Evolutionary conservation across 2,888 invertebrate species (phyloP), one percentile per base, ranked within the genome.

Genomic region (Ischnus inquisitorius): DNA sequence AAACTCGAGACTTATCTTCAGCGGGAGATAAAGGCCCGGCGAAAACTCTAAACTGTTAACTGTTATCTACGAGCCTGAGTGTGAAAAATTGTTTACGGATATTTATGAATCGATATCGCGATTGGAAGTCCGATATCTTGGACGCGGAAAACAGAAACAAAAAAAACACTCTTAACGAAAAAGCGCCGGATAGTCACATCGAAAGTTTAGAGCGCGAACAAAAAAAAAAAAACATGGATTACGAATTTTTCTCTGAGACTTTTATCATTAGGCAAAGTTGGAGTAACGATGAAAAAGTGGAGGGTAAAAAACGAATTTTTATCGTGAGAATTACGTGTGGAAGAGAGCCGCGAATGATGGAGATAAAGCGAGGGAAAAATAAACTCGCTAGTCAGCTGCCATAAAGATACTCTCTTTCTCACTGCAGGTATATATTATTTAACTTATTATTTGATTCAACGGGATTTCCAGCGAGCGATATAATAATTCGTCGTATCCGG

Each of bases 401-500:
- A 22, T 39, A 22, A 71, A 34, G 43, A 34, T 41, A 77, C 41
- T 71, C 71, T 77, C 41, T 71, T 65, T 77, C 34, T 34, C 77
- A 46, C 77, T 64, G 25, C 16, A 54, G 71, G 28, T 28, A 82
- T 74, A 71, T 19, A 65, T 80, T 71, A n/a, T 48, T 43, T 43
- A 22, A 16, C 14, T 48, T 39, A 5, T 34, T 19, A 60, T 75
- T 34, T 43, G 10, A 41, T 79, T 83, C 46, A n/a, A 51, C 34
- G 72, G 65, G 41, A n/a, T 77, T 64, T 83, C 65, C 62, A 79
- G 75, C 76, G 80, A 77, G 82, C 64, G 57, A 65, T 60, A 16
- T 67, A 65, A 81, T 39, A 60, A 78, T 48, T 82, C 62, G 75
- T 77, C 80, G 75, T 85, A 64, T 79, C 82, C 83, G 78, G 74